phyloP scores from a whole-genome alignment of 2,113 vertebrate species.

The Pedetes capensis region DNA sequence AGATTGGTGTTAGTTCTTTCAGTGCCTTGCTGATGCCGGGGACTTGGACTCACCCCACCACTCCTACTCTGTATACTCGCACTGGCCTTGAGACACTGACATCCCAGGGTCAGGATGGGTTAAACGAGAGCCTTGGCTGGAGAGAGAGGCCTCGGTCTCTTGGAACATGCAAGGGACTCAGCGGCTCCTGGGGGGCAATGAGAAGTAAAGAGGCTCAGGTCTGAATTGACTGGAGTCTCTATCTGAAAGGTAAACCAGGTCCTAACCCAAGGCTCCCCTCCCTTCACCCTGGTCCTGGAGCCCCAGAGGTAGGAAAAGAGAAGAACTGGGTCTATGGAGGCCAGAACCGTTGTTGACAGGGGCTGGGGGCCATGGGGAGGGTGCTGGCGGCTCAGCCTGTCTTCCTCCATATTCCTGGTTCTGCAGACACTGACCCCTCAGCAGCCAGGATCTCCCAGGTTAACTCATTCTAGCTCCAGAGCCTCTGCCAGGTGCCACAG shows the following conservation, averaged over 20 bases:
- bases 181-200: constrained; percentile 50
- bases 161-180: constrained; percentile 59
- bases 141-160: constrained; percentile 15
- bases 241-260: constrained; percentile 69
- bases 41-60: neutral
- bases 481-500: neutral
- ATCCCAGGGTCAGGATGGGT: neutral
- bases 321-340: neutral
- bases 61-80: neutral
- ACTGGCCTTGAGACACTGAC: neutral
- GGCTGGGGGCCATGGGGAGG: neutral
- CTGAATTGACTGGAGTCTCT: constrained; percentile 62
- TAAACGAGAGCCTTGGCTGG: constrained; percentile 9
- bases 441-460: neutral
- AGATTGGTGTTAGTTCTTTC: neutral
- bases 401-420: neutral
- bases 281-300: neutral
- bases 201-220: constrained; percentile 70
- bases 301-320: constrained; percentile 18
- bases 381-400: neutral
- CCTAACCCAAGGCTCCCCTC: neutral
- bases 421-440: neutral
- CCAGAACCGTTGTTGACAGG: no score
- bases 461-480: neutral
- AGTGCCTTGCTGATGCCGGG: neutral